Percentiles rank a stretch among this genome's conserved stretches.
Evolutionary conservation across 2,113 vertebrate species (phyloP).

Genomic region (Chaetops frenatus): DNA sequence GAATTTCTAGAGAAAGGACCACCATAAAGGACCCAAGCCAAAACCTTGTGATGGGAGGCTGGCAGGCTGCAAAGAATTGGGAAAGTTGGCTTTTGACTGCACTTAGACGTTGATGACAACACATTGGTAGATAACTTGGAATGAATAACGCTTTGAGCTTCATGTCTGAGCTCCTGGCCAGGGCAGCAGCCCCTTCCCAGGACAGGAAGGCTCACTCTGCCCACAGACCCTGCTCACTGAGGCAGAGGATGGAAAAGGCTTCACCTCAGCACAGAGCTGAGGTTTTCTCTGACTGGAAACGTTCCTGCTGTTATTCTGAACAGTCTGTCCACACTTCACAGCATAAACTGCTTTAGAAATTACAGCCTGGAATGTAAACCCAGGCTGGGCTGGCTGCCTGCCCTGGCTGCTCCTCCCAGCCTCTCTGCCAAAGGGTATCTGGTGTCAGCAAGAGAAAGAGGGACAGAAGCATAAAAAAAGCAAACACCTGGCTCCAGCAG

Average conservation of each 20-base stretch:
- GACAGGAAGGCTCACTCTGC: not conserved
- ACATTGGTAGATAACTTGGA: not conserved
- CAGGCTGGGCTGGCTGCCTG: not conserved
- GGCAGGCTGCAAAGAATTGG: not conserved
- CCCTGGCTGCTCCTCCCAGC: constrained; percentile 1
- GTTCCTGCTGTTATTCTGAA: constrained; percentile 44
- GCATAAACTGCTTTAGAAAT: constrained; percentile 30
- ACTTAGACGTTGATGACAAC: not conserved
- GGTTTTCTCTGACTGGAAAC: not conserved
- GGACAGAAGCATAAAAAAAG: not conserved
- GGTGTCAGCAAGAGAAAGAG: not conserved
- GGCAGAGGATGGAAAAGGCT: not conserved
- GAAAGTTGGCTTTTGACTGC: not conserved
- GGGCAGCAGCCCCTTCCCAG: not conserved
- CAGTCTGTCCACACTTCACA: constrained; percentile 23
- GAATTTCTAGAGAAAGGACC: not conserved
- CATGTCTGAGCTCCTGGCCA: not conserved
- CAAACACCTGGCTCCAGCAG: not conserved
- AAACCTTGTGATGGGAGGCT: not conserved
- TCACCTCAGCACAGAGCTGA: not conserved
- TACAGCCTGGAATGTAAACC: constrained; percentile 41
- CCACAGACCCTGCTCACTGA: fast-evolving
- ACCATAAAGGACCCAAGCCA: not conserved
- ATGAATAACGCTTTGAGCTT: not conserved
- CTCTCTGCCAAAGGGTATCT: constrained; percentile 23